Evolutionary conservation across 2,113 vertebrate species (phyloP), one percentile per base, ranked within the genome.

Genomic region (Brachionichthys hirsutus): DNA sequence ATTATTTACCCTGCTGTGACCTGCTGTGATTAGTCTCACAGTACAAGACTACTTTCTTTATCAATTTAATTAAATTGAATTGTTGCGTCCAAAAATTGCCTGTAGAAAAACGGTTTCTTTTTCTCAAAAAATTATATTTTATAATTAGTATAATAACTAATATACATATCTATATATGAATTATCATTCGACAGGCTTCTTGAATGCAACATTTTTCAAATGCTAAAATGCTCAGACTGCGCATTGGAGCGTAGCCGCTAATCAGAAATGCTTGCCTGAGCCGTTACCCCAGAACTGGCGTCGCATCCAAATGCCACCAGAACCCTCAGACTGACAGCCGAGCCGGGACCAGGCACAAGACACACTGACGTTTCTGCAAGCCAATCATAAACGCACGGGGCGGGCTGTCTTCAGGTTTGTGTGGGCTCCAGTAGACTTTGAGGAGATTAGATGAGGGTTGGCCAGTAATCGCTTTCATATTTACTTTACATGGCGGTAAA

Each of bases 401-500:
- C 30, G 19, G 60, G 44, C 47, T 41, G 51, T 59, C 49, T 67
- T 59, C 34, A 65, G 2, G 7, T 20, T 30, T 43, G 22, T 51
- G 66, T 75, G 63, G 68, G 67, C 40, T 41, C 24, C 50, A 58
- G 66, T 15, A 61, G 54, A 78, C 63, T 80, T 75, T 75, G 65
- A 77, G 51, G 53, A 75, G 82, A 86, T 85, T 85, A 81, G 35
- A 56, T 64, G 56, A 68, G 44, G 19, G 59, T 34, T 62, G 54
- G 55, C 16, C 55, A 30, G 67, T 85, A 83, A 85, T 88, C 72
- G 63, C 60, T 60, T 58, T 82, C 49, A 67, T 82, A 77, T 89
- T 87, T 90, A 81, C 64, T 70, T 82, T 73, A 78, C 57, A 71
- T 63, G 62, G 59, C 68, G 67, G 42, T 77, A 84, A 87, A 86